A percentile compares a stretch with the other conserved stretches of the same genome.
Evolutionary conservation across 2,797 vertebrate genomes (phyloP).

Genomic region (Pantherophis vulpinus): DNA sequence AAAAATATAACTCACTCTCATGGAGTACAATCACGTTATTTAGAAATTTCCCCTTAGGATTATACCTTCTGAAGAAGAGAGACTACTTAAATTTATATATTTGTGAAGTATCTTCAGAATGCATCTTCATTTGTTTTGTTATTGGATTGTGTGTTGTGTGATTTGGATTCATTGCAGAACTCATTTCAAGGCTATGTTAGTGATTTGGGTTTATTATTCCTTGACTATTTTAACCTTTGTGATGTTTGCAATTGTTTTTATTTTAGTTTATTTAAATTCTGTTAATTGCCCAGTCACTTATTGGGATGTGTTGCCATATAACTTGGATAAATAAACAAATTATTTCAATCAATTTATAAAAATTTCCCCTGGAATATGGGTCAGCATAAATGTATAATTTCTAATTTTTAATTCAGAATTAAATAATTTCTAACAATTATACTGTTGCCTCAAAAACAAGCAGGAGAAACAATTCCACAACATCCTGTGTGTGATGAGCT

Average conservation of each 20-base stretch:
- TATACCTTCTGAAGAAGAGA: neutral
- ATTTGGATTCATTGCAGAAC: neutral
- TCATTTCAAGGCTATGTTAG: neutral
- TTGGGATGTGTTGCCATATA: neutral
- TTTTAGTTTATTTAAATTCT: neutral
- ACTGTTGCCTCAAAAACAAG: neutral
- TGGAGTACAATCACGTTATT: neutral
- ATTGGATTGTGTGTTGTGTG: neutral
- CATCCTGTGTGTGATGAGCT: neutral
- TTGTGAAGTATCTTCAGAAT: neutral
- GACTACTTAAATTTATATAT: neutral
- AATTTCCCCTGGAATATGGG: neutral
- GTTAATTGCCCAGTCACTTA: neutral
- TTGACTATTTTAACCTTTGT: neutral
- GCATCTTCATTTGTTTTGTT: neutral
- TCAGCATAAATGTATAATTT: neutral
- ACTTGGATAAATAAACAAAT: neutral
- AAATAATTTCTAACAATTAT: neutral
- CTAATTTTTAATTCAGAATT: neutral
- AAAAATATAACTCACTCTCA: neutral
- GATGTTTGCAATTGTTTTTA: neutral
- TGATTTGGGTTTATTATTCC: neutral
- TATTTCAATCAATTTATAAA: neutral
- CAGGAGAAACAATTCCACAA: neutral
- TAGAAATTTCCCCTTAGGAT: neutral